Evolutionary conservation across 30 jellyfish, hydroid and myxozoan genomes (phyloP).

Genomic region (Clytia hemisphaerica): DNA sequence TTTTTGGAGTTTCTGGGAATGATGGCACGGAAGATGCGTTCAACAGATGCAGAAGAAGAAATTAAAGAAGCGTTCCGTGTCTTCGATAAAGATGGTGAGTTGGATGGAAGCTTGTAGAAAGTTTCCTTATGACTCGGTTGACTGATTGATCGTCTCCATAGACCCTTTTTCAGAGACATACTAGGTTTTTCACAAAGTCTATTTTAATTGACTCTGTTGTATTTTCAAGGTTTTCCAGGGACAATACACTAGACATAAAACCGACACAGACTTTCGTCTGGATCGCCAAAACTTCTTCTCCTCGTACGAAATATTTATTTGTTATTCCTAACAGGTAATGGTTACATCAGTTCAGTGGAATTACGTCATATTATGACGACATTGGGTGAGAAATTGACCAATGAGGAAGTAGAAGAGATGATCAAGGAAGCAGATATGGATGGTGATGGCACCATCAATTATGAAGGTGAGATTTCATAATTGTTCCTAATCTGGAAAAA

Average conservation of each 20-base stretch:
- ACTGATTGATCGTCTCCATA: background rate
- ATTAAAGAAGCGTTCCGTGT: conserved; percentile 95
- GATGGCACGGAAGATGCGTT: conserved; percentile 82
- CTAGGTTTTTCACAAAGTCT: background rate
- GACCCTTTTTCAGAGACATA: background rate
- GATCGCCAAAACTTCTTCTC: too few relatives aligned
- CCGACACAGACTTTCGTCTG: too few relatives aligned
- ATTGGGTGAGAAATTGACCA: conserved; percentile 79
- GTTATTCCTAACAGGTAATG: conserved; percentile 23
- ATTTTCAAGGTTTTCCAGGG: too few relatives aligned
- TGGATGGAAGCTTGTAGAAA: background rate
- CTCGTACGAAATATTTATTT: background rate
- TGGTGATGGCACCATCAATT: conserved; percentile 88
- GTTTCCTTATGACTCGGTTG: background rate
- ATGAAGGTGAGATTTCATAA: conserved; percentile 81
- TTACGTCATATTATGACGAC: conserved; percentile 82
- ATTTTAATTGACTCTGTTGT: too few relatives aligned
- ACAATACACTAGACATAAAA: too few relatives aligned
- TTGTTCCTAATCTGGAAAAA: too few relatives aligned
- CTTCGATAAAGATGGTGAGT: conserved; percentile 75
- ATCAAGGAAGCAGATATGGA: conserved; percentile 87
- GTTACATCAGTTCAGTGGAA: conserved; percentile 82
- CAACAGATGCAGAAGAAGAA: conserved; percentile 81
- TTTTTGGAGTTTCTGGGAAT: conserved; percentile 73
- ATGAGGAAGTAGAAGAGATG: conserved; percentile 94